A percentile compares a stretch with the other conserved stretches of the same genome.
Conservation (phyloP, 2,797 vertebrate genomes). For the Salarias fasciatus region DNA sequence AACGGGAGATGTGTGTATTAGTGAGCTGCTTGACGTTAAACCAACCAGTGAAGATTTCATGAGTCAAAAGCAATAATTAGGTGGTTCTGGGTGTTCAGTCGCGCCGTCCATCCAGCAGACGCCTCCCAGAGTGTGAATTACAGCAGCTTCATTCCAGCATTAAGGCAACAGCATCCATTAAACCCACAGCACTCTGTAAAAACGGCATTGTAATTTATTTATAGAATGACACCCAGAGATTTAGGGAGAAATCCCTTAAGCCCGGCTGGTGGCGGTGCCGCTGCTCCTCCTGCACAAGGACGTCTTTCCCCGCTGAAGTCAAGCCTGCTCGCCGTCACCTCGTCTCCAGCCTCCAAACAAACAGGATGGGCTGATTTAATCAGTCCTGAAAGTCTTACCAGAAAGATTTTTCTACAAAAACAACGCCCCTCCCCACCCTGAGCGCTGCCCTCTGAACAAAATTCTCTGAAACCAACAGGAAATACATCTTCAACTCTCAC, state of each 20-base stretch:
- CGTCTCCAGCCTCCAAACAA: not conserved
- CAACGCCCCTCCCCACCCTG: not conserved
- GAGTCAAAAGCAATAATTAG: no score
- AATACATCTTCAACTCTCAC: no score
- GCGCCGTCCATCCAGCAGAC: no score
- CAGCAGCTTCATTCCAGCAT: not conserved
- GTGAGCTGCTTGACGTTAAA: no score
- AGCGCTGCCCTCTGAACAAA: not conserved
- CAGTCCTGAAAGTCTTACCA: not conserved
- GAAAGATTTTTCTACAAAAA: not conserved
- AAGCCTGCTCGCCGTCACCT: not conserved
- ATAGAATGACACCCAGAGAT: constrained; percentile 18
- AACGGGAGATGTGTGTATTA: no score
- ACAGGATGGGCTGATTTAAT: constrained; percentile 1
- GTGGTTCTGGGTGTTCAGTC: no score
- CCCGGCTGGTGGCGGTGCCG: not conserved
- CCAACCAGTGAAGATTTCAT: no score
- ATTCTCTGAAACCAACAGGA: no score
- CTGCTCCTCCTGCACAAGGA: not conserved
- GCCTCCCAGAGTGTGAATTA: no score
- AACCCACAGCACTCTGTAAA: no score
- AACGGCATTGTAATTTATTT: constrained; percentile 19
- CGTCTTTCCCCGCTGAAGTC: not conserved
- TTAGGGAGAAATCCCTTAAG: constrained; percentile 18
- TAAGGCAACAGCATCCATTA: no score